Conservation (phyloP, 2,113 vertebrate genomes). For the Heterocephalus glaber region DNA sequence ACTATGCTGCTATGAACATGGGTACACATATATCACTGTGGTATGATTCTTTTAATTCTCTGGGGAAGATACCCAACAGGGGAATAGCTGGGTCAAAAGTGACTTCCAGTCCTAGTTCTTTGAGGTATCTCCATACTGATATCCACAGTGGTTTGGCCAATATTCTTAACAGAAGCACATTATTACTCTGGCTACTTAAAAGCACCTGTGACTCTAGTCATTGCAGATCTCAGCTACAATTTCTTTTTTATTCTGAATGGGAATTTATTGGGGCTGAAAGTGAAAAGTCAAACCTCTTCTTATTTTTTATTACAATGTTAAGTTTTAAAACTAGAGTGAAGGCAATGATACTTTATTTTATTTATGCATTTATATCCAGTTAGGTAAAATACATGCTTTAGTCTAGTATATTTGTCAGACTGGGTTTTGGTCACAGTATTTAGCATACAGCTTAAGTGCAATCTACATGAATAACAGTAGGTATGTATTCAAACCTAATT, state of each 20-base stretch:
- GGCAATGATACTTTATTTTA: constrained; percentile 26
- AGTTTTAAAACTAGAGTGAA: constrained; percentile 55
- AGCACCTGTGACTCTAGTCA: background rate
- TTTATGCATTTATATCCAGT: constrained; percentile 37
- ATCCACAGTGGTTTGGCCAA: too few relatives aligned
- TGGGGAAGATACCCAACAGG: too few relatives aligned
- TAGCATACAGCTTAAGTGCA: constrained; percentile 47
- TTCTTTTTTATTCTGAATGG: background rate
- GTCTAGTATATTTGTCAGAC: constrained; percentile 22
- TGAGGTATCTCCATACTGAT: too few relatives aligned
- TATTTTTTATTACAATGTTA: background rate
- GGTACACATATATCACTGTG: too few relatives aligned
- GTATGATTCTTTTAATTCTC: too few relatives aligned
- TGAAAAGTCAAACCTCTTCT: constrained; percentile 20
- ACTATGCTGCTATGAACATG: too few relatives aligned
- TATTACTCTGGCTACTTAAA: constrained; percentile 40
- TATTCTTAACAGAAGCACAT: constrained; percentile 54
- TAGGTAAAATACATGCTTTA: constrained; percentile 55
- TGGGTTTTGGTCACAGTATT: constrained; percentile 2
- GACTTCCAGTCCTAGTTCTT: too few relatives aligned
- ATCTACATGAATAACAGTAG: constrained; percentile 45
- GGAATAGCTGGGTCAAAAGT: too few relatives aligned
- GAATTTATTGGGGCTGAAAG: constrained; percentile 25
- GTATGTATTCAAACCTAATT: constrained; percentile 7
- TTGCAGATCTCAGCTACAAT: background rate